A percentile compares a stretch with the other conserved stretches of the same genome.
phyloP scores from a whole-genome alignment of 1,140 invertebrate species.

The Nasonia longicornis region DNA sequence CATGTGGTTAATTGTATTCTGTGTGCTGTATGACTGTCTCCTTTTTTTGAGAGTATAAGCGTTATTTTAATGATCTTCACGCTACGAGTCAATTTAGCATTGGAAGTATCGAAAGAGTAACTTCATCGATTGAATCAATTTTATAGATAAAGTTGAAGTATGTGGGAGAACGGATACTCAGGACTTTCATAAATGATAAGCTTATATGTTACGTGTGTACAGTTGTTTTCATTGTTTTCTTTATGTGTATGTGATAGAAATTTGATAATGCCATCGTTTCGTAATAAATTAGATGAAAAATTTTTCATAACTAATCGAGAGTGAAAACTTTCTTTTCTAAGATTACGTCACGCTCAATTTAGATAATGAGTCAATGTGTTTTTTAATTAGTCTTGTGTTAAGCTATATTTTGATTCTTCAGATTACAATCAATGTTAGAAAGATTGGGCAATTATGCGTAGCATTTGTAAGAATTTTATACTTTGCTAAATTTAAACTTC shows the following conservation, averaged over 20 bases:
- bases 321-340: slow-evolving; percentile 1
- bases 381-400: background rate
- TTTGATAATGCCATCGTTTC: background rate
- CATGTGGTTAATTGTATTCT: too few species aligned
- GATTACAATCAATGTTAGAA: background rate
- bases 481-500: background rate
- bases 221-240: background rate
- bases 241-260: background rate
- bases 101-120: too few species aligned
- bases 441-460: too few species aligned
- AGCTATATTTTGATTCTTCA: background rate
- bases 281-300: background rate
- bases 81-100: too few species aligned
- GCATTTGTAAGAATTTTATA: background rate
- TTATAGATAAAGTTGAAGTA: background rate
- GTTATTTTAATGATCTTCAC: too few species aligned
- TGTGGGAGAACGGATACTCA: background rate
- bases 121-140: background rate
- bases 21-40: too few species aligned
- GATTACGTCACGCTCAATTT: background rate
- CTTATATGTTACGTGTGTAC: background rate
- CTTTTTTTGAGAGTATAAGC: too few species aligned
- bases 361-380: background rate
- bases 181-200: background rate
- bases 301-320: background rate